phyloP scores from a whole-genome alignment of 2,888 invertebrate species.

The Stenolophus ochropezus region DNA sequence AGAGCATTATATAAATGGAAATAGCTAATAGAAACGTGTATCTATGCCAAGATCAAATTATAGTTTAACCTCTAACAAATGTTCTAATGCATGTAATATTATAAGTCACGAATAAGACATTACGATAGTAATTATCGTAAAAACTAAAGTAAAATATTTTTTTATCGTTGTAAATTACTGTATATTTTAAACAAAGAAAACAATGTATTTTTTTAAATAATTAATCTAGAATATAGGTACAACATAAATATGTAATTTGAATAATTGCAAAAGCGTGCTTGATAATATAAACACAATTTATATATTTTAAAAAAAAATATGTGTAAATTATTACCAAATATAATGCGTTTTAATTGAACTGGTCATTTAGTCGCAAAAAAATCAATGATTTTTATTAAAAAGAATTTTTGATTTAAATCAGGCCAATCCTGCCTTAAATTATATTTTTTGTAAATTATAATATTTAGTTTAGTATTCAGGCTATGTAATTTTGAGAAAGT shows the following conservation, averaged over 20 bases:
- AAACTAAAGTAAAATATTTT: neutral
- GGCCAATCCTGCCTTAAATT: too few species aligned
- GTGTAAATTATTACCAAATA: too few species aligned
- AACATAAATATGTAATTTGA: too few species aligned
- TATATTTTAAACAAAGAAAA: neutral
- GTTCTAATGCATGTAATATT: neutral
- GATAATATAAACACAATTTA: too few species aligned
- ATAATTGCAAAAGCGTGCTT: too few species aligned
- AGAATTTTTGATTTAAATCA: too few species aligned
- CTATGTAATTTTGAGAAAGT: neutral
- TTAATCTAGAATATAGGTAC: too few species aligned
- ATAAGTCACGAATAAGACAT: neutral
- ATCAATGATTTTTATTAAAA: too few species aligned
- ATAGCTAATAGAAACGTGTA: neutral
- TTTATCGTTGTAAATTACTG: neutral
- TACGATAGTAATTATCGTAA: neutral
- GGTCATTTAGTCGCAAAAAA: too few species aligned
- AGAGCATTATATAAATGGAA: neutral
- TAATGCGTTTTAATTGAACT: too few species aligned
- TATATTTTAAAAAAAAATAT: too few species aligned
- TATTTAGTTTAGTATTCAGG: neutral
- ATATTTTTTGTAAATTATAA: too few species aligned
- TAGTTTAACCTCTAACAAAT: neutral
- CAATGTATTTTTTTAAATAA: neutral
- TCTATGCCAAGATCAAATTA: conserved; percentile 15